These are phyloP conservation scores for Augiades crinisus DNA, from an alignment of 2,888 invertebrate species.

Conservation along the genomic window DNA sequence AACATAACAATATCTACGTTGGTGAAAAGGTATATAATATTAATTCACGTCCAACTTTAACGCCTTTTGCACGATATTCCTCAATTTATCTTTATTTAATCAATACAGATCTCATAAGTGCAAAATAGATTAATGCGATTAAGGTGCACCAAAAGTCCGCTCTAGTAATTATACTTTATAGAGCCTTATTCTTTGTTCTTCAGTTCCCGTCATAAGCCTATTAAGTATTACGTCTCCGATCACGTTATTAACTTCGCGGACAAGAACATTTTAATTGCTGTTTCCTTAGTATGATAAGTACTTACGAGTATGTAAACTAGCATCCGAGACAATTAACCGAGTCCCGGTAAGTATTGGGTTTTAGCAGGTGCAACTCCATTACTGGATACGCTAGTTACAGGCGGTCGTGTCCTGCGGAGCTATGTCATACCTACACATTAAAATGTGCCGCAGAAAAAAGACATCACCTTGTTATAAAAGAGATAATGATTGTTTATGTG, in stretches of 20 bases:
- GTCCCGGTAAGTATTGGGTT: conserved; percentile 46
- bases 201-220: conserved; percentile 2
- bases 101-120: neutral
- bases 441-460: conserved; percentile 50
- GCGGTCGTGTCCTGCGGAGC: conserved; percentile 32
- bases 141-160: neutral
- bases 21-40: no score
- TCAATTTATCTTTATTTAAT: neutral
- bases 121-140: conserved; percentile 1
- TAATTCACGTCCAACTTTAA: neutral
- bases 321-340: conserved; percentile 32
- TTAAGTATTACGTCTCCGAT: conserved; percentile 13
- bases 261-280: conserved; percentile 23
- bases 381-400: conserved; percentile 55
- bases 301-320: conserved; percentile 32
- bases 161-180: neutral
- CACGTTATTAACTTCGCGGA: conserved; percentile 16
- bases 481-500: conserved; percentile 52
- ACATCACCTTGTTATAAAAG: conserved; percentile 47
- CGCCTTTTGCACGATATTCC: neutral
- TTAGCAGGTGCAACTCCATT: conserved; percentile 71
- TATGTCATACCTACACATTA: conserved; percentile 61
- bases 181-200: neutral
- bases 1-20: no score
- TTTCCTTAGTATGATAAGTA: conserved; percentile 19